These are phyloP conservation scores for Hippocampus guttulatus DNA, from an alignment of 2,113 vertebrate species.

Conservation along the genomic window DNA sequence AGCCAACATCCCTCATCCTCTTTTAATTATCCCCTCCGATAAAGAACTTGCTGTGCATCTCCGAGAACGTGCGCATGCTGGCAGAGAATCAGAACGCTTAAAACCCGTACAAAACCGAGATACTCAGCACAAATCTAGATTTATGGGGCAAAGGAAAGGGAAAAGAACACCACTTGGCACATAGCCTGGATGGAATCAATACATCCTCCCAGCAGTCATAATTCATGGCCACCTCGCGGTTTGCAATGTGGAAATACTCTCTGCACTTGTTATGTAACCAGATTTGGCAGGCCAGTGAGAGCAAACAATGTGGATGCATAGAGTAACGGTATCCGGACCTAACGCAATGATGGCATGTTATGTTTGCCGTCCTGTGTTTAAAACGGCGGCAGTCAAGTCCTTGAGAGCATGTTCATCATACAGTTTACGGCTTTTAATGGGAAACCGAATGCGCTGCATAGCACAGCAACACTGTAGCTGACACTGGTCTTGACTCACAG, in stretches of 20 bases:
- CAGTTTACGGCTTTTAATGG: neutral
- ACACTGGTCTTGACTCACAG: neutral
- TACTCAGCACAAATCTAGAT: neutral
- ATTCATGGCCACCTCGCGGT: neutral
- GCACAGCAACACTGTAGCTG: neutral
- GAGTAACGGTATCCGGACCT: constrained; percentile 1
- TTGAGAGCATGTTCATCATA: neutral
- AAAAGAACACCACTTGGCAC: neutral
- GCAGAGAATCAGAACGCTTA: neutral
- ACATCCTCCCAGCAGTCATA: neutral
- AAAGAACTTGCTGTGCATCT: constrained; percentile 1
- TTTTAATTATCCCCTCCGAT: neutral
- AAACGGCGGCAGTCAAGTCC: neutral
- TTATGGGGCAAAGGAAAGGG: neutral
- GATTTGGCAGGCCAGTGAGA: constrained; percentile 6
- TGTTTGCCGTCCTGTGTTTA: constrained; percentile 3
- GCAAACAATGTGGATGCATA: neutral
- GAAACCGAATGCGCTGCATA: neutral
- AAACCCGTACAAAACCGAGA: constrained; percentile 3
- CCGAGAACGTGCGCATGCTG: neutral
- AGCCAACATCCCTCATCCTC: constrained; percentile 5
- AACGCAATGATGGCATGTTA: neutral
- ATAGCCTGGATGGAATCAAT: constrained; percentile 2
- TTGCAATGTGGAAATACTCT: constrained; percentile 19
- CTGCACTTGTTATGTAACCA: constrained; percentile 48